These are phyloP conservation scores for Hydractinia symbiolongicarpus DNA, from an alignment of 30 jellyfish, hydroid and myxozoan genomes.

Conservation along the genomic window DNA sequence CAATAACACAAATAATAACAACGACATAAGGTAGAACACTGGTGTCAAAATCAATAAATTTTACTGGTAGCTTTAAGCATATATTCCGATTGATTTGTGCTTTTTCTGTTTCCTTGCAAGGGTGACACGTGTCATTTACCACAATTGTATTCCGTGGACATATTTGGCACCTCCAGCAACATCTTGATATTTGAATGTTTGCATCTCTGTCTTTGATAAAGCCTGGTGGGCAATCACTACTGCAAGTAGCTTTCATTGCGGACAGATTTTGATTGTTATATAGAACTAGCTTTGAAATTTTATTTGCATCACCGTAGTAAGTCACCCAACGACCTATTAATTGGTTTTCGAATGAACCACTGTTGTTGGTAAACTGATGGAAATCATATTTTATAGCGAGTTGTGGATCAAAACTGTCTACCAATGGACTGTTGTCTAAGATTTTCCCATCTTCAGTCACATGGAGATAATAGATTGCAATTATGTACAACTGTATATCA, in stretches of 20 bases:
- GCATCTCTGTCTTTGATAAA: background rate
- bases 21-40: background rate
- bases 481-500: background rate
- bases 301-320: background rate
- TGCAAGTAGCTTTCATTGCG: background rate
- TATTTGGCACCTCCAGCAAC: slow-evolving; percentile 1
- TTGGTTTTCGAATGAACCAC: background rate
- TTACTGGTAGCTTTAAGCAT: background rate
- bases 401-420: slow-evolving; percentile 25
- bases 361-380: background rate
- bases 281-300: background rate
- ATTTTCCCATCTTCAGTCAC: slow-evolving; percentile 56
- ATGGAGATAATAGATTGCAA: slow-evolving; percentile 17
- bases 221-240: background rate
- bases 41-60: background rate
- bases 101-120: background rate
- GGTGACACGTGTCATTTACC: background rate
- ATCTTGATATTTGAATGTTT: background rate
- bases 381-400: slow-evolving; percentile 38
- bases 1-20: too few relatives aligned
- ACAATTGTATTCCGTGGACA: background rate
- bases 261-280: too few relatives aligned
- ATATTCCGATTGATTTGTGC: background rate
- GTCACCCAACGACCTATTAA: slow-evolving; percentile 4
- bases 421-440: slow-evolving; percentile 35